These are phyloP conservation scores for Percopsis transmontana DNA, from an alignment of 2,113 vertebrate species.

Conservation along the genomic window DNA sequence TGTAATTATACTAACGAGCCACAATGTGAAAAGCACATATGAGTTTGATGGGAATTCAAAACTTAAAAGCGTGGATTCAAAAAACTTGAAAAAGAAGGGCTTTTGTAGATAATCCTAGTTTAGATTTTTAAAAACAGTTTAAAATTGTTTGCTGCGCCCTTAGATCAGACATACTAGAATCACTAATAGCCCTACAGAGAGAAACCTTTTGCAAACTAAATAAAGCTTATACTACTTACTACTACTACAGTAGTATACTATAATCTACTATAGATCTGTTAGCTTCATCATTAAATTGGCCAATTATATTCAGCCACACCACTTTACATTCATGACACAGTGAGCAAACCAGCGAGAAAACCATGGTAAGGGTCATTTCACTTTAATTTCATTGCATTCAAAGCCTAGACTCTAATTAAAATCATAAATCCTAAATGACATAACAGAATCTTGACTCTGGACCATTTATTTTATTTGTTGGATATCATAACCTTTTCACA, in stretches of 20 bases:
- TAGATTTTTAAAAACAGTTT: too few species aligned
- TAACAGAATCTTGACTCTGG: neutral
- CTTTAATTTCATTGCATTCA: neutral
- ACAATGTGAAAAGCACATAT: slow-evolving; percentile 17
- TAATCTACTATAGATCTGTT: too few species aligned
- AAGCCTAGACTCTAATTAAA: neutral
- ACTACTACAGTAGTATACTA: too few species aligned
- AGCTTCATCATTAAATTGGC: neutral
- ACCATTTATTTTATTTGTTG: neutral
- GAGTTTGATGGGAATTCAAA: slow-evolving; percentile 17
- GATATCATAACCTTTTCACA: neutral
- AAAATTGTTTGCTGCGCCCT: too few species aligned
- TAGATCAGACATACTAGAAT: too few species aligned
- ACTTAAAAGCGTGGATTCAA: neutral
- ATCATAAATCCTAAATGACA: neutral
- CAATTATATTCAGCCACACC: neutral
- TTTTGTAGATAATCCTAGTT: too few species aligned
- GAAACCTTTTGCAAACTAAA: too few species aligned
- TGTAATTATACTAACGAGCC: slow-evolving; percentile 51
- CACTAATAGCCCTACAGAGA: too few species aligned
- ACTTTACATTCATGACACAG: neutral
- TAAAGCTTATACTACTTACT: too few species aligned
- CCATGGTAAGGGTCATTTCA: neutral
- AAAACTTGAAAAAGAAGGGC: slow-evolving; percentile 3
- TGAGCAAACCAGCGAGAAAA: neutral